Percentiles rank a stretch among this genome's conserved stretches.
phyloP scores from a whole-genome alignment of 2,797 vertebrate genomes.

The Micromesistius poutassou region DNA sequence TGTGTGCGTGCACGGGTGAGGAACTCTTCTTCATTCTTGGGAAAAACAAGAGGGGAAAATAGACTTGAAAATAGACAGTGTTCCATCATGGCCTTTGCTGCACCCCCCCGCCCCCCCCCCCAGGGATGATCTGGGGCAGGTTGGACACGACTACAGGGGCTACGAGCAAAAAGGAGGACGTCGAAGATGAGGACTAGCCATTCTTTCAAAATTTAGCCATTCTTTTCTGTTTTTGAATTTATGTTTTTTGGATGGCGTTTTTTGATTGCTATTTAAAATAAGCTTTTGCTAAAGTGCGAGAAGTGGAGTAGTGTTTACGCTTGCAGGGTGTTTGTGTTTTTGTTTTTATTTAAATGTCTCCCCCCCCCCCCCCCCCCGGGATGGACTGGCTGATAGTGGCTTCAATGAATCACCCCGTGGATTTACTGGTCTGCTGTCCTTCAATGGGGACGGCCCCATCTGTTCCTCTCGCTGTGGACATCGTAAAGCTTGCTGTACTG shows the following conservation, averaged over 20 bases:
- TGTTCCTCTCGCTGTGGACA: neutral
- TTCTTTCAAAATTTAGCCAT: slow-evolving; percentile 66
- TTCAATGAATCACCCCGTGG: slow-evolving; percentile 25
- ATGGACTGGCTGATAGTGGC: slow-evolving; percentile 39
- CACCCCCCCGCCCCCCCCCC: slow-evolving; percentile 44
- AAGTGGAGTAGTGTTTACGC: slow-evolving; percentile 23
- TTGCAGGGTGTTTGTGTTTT: slow-evolving; percentile 76
- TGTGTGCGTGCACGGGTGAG: neutral
- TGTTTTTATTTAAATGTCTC: slow-evolving; percentile 65
- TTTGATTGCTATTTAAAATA: slow-evolving; percentile 78
- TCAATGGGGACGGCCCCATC: slow-evolving; percentile 12
- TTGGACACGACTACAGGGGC: neutral
- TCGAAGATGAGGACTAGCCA: slow-evolving; percentile 9
- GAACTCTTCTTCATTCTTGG: neutral
- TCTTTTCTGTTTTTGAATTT: slow-evolving; percentile 69
- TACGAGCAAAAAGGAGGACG: neutral
- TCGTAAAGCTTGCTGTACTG: neutral
- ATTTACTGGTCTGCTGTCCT: slow-evolving; percentile 25
- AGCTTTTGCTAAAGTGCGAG: slow-evolving; percentile 60
- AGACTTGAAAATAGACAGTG: neutral
- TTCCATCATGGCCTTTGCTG: neutral
- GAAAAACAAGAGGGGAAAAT: neutral
- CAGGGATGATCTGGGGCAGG: slow-evolving; percentile 45
- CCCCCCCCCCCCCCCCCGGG: too few species aligned
- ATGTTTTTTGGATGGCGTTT: slow-evolving; percentile 51